A percentile compares a stretch with the other conserved stretches of the same genome.
phyloP scores from a whole-genome alignment of 2,797 vertebrate genomes.

The Coccyzus lansbergi region DNA sequence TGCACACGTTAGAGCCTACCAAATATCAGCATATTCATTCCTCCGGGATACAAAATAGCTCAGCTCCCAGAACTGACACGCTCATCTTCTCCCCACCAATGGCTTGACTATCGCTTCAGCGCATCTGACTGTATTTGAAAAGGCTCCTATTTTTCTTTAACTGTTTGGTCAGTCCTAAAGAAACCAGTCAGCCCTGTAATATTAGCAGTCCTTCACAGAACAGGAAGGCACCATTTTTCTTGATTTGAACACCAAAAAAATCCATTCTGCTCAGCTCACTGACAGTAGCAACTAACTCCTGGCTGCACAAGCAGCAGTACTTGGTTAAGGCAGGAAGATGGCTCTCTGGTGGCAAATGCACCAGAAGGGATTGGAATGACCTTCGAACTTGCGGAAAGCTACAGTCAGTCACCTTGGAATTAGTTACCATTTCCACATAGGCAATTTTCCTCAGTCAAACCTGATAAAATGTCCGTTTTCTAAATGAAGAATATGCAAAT shows the following conservation, averaged over 20 bases:
- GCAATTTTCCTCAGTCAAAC: not conserved
- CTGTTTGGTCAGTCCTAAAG: not conserved
- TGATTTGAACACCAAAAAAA: not conserved
- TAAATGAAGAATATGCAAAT: slow-evolving; percentile 3
- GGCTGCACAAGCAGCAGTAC: not conserved
- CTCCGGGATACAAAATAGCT: not conserved
- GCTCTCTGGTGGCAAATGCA: not conserved
- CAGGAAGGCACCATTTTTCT: not conserved
- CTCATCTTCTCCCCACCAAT: not conserved
- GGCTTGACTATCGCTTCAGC: not conserved
- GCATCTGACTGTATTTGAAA: not conserved
- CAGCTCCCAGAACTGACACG: not conserved
- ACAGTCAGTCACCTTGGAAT: not conserved
- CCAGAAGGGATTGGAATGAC: not conserved
- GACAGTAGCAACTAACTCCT: not conserved
- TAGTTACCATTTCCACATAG: not conserved
- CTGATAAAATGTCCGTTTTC: not conserved
- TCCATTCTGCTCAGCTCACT: not conserved
- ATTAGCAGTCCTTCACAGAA: not conserved
- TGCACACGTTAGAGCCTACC: not conserved
- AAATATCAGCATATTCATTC: not conserved
- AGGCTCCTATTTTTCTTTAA: not conserved
- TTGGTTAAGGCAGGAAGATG: not conserved
- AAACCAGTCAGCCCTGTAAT: not conserved
- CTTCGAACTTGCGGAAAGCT: not conserved